Conservation (phyloP, 2,113 vertebrate genomes). For the Eurystomus gularis region DNA sequence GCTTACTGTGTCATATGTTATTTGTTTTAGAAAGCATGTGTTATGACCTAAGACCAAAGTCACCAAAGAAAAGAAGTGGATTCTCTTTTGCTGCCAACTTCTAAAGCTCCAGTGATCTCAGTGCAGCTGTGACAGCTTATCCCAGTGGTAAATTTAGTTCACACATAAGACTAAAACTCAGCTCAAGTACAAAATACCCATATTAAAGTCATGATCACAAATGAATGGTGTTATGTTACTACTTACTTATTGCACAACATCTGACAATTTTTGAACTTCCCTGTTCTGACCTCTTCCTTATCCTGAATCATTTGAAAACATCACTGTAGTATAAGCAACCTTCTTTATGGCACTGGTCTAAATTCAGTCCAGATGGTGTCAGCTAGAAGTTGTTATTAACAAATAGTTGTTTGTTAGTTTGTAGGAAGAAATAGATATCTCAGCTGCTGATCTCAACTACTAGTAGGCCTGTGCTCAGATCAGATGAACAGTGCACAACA, state of each 20-base stretch:
- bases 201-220: not conserved
- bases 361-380: not conserved
- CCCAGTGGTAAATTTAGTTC: not conserved
- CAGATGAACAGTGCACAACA: not conserved
- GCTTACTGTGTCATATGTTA: not conserved
- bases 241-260: not conserved
- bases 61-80: not conserved
- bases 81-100: not conserved
- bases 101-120: not conserved
- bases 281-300: not conserved
- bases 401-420: not conserved
- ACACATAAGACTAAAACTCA: not conserved
- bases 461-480: not conserved
- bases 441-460: not conserved
- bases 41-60: not conserved
- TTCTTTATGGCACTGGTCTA: not conserved
- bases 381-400: not conserved
- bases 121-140: conserved; percentile 1
- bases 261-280: not conserved
- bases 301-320: not conserved
- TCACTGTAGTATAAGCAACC: not conserved
- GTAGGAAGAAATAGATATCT: not conserved
- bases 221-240: not conserved
- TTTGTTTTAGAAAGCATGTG: not conserved
- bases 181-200: not conserved